phyloP scores from a whole-genome alignment of 2,113 vertebrate genomes.

The Rutilus rutilus region DNA sequence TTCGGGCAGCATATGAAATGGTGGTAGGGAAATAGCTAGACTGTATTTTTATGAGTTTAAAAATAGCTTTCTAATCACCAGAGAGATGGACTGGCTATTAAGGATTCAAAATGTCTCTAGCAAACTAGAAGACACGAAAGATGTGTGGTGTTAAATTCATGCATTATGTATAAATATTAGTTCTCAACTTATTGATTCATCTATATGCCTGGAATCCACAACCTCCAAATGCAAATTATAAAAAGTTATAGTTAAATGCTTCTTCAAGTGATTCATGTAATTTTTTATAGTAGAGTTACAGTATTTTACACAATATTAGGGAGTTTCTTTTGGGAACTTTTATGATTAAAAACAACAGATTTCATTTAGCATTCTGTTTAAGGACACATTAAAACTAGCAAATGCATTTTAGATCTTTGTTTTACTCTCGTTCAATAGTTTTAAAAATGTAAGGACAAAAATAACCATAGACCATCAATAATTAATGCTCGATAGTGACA shows the following conservation, averaged over 20 bases:
- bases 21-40: conserved; percentile 1
- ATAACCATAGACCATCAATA: not conserved
- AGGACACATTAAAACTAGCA: not conserved
- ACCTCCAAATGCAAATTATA: conserved; percentile 9
- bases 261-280: not conserved
- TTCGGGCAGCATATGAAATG: not conserved
- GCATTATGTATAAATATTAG: conserved; percentile 39
- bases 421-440: not conserved
- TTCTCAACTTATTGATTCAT: conserved; percentile 32
- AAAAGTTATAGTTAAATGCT: conserved; percentile 1
- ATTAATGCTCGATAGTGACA: not conserved
- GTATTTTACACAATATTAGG: not conserved
- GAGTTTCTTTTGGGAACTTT: not conserved
- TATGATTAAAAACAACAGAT: not conserved
- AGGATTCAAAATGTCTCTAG: conserved; percentile 23
- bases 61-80: conserved; percentile 31
- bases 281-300: not conserved
- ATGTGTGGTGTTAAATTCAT: conserved; percentile 31
- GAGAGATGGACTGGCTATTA: conserved; percentile 36
- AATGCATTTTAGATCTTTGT: not conserved
- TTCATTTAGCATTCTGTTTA: not conserved
- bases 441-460: not conserved
- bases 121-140: conserved; percentile 27
- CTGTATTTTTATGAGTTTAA: conserved; percentile 33
- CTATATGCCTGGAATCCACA: conserved; percentile 10